A percentile compares a stretch with the other conserved stretches of the same genome.
phyloP scores from a whole-genome alignment of 1,140 invertebrate genomes.

The Palaemon carinicauda region DNA sequence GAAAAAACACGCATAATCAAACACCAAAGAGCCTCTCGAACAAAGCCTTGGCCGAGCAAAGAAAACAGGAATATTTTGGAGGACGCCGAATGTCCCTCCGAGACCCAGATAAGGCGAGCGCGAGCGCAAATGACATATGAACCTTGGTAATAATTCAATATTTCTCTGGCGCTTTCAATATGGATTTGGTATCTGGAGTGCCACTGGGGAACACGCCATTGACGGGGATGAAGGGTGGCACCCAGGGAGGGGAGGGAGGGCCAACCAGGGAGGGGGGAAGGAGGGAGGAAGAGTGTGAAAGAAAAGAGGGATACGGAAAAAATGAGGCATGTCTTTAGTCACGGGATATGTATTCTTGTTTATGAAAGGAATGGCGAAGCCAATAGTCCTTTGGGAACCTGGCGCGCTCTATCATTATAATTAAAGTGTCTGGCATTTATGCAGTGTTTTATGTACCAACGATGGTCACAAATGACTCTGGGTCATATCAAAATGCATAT shows the following conservation, averaged over 20 bases:
- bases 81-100: background rate
- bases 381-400: too few relatives aligned
- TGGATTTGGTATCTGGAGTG: conserved; percentile 43
- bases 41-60: too few relatives aligned
- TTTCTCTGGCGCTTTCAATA: conserved; percentile 44
- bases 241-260: background rate
- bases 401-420: too few relatives aligned
- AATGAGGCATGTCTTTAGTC: background rate
- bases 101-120: conserved; percentile 30
- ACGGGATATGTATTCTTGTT: too few relatives aligned
- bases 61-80: background rate
- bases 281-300: background rate
- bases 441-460: too few relatives aligned
- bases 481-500: too few relatives aligned
- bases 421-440: too few relatives aligned
- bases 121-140: conserved; percentile 44
- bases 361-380: too few relatives aligned
- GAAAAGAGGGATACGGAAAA: too few relatives aligned
- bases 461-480: too few relatives aligned
- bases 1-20: too few relatives aligned
- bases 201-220: conserved; percentile 14
- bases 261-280: background rate
- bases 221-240: background rate
- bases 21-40: background rate
- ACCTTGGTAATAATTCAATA: conserved; percentile 46